Evolutionary conservation across 2,888 invertebrate species (phyloP), one percentile per base, ranked within the genome.

Genomic region (Scotopteryx bipunctaria): DNA sequence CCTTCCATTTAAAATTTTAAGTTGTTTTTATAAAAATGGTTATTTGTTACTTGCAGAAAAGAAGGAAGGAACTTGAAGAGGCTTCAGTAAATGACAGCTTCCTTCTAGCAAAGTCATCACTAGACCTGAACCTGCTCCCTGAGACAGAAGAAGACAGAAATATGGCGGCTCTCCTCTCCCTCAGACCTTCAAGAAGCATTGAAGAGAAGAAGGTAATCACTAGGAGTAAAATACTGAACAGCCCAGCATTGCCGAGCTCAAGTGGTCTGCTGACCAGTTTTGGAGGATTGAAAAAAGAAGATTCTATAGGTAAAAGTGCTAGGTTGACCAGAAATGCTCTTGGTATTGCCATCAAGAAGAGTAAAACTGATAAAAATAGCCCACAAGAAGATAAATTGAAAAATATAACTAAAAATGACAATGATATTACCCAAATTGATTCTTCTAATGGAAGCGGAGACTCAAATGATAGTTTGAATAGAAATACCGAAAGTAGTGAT

Each of bases 131-230:
- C 5, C 89, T 98, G 2, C 83, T 98, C 0, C 93, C 95, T 0
- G 98, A 98, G 81, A 91, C 91, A 13, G 93, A 94, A 43, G 95
- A 97, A 53, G 98, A 98, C 73, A 91, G 92, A 43, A 93, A 93
- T 73, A 89, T 97, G 81, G 98, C 98, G 0, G 92, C 94, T 0
- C 86, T 98, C 2, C 91, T 97, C 59, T 92, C 94, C 47, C 81
- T 95, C 2, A 92, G 93, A 70, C 93, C 94, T 0, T 81, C 91
- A 8, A 91, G 85, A 72, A 92, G 93, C 80, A 92, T 93, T 25
- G 86, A 91, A 41, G 93, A 94, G 69, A 91, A 86, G 2, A 91
- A 92, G 56, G 78, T 67, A 0, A 82, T 87, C 6, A 86, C 85
- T 16, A 84, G 92, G 52, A 77, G 75, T 16, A 91, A 88, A 44